These are phyloP conservation scores for Pocillopora verrucosa DNA, from an alignment of 64 coral and sea anemone species.

Conservation along the genomic window DNA sequence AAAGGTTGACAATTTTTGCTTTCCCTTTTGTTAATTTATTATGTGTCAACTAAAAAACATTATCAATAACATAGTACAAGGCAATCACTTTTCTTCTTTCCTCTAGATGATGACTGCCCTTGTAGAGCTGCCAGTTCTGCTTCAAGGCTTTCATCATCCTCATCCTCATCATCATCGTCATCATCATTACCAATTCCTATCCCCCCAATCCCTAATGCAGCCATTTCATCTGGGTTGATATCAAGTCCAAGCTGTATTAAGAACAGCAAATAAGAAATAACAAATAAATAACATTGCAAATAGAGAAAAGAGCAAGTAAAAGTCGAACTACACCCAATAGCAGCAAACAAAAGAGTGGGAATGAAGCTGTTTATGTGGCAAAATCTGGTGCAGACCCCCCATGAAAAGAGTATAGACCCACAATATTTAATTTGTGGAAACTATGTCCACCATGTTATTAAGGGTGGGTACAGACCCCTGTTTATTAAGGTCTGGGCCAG, in stretches of 20 bases:
- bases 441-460: too few relatives aligned
- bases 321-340: too few relatives aligned
- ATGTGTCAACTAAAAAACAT: too few relatives aligned
- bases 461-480: too few relatives aligned
- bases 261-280: background rate
- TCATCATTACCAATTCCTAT: slow-evolving; percentile 20
- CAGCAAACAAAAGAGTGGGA: too few relatives aligned
- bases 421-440: too few relatives aligned
- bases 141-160: slow-evolving; percentile 63
- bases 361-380: too few relatives aligned
- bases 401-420: too few relatives aligned
- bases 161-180: slow-evolving; percentile 47
- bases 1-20: too few relatives aligned
- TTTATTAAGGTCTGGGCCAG: too few relatives aligned
- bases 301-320: background rate
- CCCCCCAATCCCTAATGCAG: slow-evolving; percentile 36
- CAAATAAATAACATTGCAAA: background rate
- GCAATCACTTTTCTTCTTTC: slow-evolving; percentile 47
- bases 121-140: slow-evolving; percentile 65
- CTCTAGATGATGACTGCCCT: background rate
- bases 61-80: background rate
- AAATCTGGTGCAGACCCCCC: too few relatives aligned
- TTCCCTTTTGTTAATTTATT: too few relatives aligned
- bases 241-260: slow-evolving; percentile 25
- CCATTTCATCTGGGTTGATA: slow-evolving; percentile 37